Conservation (phyloP, 2,888 invertebrate species). For the Venustoraphidia nigricollis region DNA sequence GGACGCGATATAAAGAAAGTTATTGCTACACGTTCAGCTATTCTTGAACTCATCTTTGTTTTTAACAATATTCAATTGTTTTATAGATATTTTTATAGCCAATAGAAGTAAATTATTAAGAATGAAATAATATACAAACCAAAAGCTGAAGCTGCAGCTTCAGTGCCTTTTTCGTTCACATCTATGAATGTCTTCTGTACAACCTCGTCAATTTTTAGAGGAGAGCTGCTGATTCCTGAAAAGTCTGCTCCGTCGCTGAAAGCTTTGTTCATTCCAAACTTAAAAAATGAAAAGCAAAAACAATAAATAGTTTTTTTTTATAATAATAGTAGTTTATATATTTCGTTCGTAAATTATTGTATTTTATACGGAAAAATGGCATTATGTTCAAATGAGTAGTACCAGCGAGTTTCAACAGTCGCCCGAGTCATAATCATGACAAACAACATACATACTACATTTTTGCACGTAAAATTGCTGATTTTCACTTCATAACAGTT, state of each 20-base stretch:
- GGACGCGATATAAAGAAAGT: no score
- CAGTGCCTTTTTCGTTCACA: slow-evolving; percentile 2
- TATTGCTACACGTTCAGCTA: no score
- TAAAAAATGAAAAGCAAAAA: neutral
- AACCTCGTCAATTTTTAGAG: neutral
- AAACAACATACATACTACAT: no score
- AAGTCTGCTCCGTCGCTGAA: slow-evolving; percentile 7
- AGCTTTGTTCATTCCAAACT: slow-evolving; percentile 14
- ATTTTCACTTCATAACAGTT: no score
- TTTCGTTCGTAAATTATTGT: no score
- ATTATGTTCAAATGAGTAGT: no score
- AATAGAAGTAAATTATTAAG: neutral
- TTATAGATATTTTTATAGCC: neutral
- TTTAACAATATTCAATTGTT: neutral
- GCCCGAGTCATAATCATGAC: no score
- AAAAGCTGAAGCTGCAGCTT: slow-evolving; percentile 2
- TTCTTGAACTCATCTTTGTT: neutral
- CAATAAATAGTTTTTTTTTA: no score
- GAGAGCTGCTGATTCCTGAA: neutral
- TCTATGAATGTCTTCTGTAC: slow-evolving; percentile 2
- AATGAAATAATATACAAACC: neutral
- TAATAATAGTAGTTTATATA: no score
- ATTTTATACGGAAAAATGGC: no score
- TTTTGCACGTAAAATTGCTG: no score
- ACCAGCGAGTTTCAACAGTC: no score